Evolutionary conservation across 37 sponge, comb jelly and placozoan species (phyloP).

Genomic region (Tethya wilhelma): DNA sequence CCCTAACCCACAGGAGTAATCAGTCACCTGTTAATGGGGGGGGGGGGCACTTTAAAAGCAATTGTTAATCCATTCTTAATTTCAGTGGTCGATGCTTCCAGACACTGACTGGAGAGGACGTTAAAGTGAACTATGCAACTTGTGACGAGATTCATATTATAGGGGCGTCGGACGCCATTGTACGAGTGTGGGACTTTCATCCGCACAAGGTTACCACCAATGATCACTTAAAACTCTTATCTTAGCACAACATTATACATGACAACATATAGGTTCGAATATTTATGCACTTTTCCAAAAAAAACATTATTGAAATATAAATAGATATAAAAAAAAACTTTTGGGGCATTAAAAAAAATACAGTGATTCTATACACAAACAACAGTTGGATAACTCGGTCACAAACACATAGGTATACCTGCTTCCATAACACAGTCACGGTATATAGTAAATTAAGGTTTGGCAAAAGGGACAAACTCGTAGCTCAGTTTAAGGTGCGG

Average conservation of each 20-base stretch:
- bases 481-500: constrained; percentile 43
- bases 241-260: too few relatives aligned
- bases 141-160: constrained; percentile 33
- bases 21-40: constrained; percentile 4
- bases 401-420: too few relatives aligned
- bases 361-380: too few relatives aligned
- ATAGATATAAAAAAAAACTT: neutral
- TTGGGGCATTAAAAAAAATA: neutral
- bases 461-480: constrained; percentile 57
- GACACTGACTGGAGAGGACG: constrained; percentile 15
- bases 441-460: neutral
- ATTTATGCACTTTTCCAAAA: too few relatives aligned
- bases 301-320: too few relatives aligned
- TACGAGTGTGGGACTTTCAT: constrained; percentile 65
- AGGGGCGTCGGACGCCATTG: constrained; percentile 22
- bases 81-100: constrained; percentile 53
- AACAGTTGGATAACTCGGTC: too few relatives aligned
- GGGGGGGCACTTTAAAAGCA: neutral
- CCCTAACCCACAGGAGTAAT: too few relatives aligned
- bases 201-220: too few relatives aligned
- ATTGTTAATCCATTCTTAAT: neutral
- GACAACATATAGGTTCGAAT: too few relatives aligned
- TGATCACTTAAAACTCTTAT: too few relatives aligned
- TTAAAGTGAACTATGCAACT: constrained; percentile 17
- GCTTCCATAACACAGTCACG: too few relatives aligned